These are phyloP conservation scores for Pseudorhombus dupliciocellatus DNA, from an alignment of 2,113 vertebrate genomes.

Conservation along the genomic window DNA sequence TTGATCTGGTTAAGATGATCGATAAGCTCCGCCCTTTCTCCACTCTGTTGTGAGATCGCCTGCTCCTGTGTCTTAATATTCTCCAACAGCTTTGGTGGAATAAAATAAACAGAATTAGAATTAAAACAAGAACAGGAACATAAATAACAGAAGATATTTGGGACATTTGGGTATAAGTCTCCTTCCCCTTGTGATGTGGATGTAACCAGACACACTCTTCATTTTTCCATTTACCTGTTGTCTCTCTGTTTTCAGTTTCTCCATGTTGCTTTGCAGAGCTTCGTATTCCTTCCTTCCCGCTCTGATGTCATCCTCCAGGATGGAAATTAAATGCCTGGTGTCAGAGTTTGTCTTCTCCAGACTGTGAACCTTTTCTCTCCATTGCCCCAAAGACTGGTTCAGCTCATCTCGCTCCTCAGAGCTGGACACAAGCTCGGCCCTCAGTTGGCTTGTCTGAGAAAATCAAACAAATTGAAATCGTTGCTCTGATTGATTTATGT, in stretches of 20 bases:
- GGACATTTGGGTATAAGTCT: background rate
- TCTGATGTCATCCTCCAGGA: conserved; percentile 81
- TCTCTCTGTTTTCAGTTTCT: conserved; percentile 75
- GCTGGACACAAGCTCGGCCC: conserved; percentile 78
- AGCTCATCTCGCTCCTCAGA: conserved; percentile 82
- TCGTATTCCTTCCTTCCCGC: conserved; percentile 75
- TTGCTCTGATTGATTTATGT: background rate
- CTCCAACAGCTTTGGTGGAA: conserved; percentile 60
- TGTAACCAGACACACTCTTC: background rate
- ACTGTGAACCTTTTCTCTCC: conserved; percentile 77
- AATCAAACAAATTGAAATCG: background rate
- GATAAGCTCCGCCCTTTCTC: conserved; percentile 76
- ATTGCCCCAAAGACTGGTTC: conserved; percentile 70
- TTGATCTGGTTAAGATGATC: conserved; percentile 74
- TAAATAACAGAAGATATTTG: background rate
- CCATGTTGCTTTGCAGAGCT: conserved; percentile 63
- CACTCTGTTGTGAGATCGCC: conserved; percentile 51
- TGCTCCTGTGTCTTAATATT: conserved; percentile 77
- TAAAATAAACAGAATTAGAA: background rate
- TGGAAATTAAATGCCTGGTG: conserved; percentile 74
- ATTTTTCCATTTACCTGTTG: conserved; percentile 52
- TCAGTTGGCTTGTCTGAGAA: conserved; percentile 72
- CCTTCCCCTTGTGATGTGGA: background rate
- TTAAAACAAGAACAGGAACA: background rate
- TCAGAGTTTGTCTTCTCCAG: conserved; percentile 77